Evolutionary conservation across 2,888 invertebrate genomes (phyloP).

Genomic region (Leucania comma): DNA sequence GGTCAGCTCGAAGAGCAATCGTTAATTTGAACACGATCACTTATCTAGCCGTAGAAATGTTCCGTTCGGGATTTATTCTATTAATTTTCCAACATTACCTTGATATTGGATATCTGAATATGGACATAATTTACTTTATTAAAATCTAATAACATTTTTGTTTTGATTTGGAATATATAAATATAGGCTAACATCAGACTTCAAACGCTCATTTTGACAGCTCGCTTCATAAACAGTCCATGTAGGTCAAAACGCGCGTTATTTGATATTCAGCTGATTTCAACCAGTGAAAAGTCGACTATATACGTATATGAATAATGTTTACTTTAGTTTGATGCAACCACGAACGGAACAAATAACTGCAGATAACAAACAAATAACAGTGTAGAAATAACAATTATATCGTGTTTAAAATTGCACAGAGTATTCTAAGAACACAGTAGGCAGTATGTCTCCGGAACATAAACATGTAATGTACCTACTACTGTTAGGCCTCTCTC

Average conservation of each 20-base stretch:
- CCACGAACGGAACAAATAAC: constrained; percentile 66
- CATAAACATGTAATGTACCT: constrained; percentile 75
- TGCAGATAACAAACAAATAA: constrained; percentile 77
- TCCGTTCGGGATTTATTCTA: constrained; percentile 57
- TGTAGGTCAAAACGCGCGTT: constrained; percentile 13
- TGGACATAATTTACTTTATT: constrained; percentile 16
- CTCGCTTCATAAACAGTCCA: constrained; percentile 4
- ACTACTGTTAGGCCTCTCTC: constrained; percentile 89
- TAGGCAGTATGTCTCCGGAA: constrained; percentile 84
- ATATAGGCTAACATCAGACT: constrained; percentile 9
- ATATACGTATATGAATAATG: constrained; percentile 18
- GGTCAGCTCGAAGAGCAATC: constrained; percentile 42
- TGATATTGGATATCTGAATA: constrained; percentile 34
- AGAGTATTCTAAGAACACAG: constrained; percentile 87
- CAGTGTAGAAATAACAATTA: constrained; percentile 81
- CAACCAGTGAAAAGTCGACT: constrained; percentile 4
- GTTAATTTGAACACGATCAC: constrained; percentile 31
- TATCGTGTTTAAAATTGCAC: constrained; percentile 71
- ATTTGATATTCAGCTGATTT: neutral
- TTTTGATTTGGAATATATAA: constrained; percentile 28
- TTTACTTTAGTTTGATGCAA: constrained; percentile 29
- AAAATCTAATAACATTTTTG: constrained; percentile 20
- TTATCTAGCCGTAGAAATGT: constrained; percentile 49
- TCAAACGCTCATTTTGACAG: constrained; percentile 9
- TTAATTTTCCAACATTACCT: constrained; percentile 19